Evolutionary conservation across 2,113 vertebrate species (phyloP), one percentile per base, ranked within the genome.

Genomic region (Cricetomys ansorgei): DNA sequence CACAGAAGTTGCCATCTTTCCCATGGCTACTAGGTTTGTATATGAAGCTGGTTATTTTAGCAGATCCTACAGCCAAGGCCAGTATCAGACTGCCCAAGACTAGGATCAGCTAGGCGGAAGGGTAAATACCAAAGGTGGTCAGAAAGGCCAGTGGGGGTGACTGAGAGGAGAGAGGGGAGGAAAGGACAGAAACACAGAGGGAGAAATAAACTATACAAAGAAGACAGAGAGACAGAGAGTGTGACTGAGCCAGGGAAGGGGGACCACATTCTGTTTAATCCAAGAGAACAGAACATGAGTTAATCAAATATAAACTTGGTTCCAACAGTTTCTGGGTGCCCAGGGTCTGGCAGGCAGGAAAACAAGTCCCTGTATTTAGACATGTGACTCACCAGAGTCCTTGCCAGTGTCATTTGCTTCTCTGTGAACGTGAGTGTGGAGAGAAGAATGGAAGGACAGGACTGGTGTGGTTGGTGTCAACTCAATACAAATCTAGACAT

Each of bases 361-460:
- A 43, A 64, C 59, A 43, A 9, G 4, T 57, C 15, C 40, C 81
- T 12, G 8, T 27, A 45, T 21, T 5, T 55, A 62, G 75, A 53
- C 55, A 57, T 37, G 40, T 45, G 48, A 45, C 89, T 83, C 7
- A 53, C 53, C 40, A 69, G 2, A 75, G 15, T 25, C 40, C 43
- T 27, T 34, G 21, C 19, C 48, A 16, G 27, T 55, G 19, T 37
- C n/a, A 43, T 53, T 31, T 77, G n/a, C 72, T 64, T 72, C 86
- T 8, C 19, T 2, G 0, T 45, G 40, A 45, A 48, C 5, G 5
- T 34, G 27, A 64, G 5, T 4, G 1, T n/a, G 10, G 48, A 55
- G 21, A 88, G 65, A 43, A 48, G 72, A 76, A 2, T 34, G 45
- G 11, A 57, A 81, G 13, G 55, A 4, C 25, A 55, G 25, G 37